phyloP scores from a whole-genome alignment of 2,888 invertebrate species.

The Hydraecia micacea region DNA sequence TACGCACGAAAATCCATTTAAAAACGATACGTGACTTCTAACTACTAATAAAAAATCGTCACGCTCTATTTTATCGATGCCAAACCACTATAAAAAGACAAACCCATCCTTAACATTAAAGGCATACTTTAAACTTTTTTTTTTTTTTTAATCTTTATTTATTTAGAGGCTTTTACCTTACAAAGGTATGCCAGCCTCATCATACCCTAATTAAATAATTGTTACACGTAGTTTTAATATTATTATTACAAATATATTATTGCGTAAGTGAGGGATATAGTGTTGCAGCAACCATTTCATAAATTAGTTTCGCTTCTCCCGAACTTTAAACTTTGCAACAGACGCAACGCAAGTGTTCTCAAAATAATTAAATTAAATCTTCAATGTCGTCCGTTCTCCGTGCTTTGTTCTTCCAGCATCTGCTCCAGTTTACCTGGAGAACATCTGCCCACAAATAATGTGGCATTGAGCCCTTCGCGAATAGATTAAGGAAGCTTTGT shows the following conservation, averaged over 20 bases:
- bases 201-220: no score
- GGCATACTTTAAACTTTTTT: conserved; percentile 17
- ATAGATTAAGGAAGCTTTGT: conserved; percentile 84
- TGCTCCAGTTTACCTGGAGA: conserved; percentile 85
- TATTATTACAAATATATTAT: no score
- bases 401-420: conserved; percentile 82
- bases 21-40: conserved; percentile 16
- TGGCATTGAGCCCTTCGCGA: conserved; percentile 79
- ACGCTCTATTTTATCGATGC: conserved; percentile 14
- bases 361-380: conserved; percentile 84
- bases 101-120: conserved; percentile 4
- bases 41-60: conserved; percentile 7
- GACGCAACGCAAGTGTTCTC: conserved; percentile 60
- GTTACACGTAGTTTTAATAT: no score
- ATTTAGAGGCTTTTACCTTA: no score
- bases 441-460: conserved; percentile 82
- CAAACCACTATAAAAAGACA: conserved; percentile 12
- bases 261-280: no score
- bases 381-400: conserved; percentile 72
- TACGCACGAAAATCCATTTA: conserved; percentile 13
- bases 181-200: no score
- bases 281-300: no score
- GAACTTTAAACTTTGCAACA: conserved; percentile 48
- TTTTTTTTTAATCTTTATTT: no score
- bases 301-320: no score